These are phyloP conservation scores for Eubasilissa splendida DNA, from an alignment of 2,888 invertebrate species.

Conservation along the genomic window DNA sequence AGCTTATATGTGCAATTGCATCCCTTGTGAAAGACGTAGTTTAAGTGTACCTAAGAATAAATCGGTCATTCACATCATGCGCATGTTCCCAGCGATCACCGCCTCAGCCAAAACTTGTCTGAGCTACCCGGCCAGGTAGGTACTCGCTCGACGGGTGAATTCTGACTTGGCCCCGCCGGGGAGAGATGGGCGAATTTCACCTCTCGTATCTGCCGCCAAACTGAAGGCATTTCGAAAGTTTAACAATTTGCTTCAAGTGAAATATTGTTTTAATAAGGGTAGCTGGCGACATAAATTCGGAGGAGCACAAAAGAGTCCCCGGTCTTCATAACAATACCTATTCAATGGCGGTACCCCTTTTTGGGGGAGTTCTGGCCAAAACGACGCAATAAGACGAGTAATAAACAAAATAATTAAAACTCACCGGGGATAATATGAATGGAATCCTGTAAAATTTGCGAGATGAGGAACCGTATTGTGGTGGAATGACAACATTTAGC, in stretches of 20 bases:
- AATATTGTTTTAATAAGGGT: conserved; percentile 58
- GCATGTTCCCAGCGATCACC: too few species aligned
- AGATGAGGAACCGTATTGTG: too few species aligned
- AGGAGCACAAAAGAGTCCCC: conserved; percentile 55
- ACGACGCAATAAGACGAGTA: conserved; percentile 33
- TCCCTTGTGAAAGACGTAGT: too few species aligned
- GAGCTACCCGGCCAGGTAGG: not conserved
- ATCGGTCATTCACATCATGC: too few species aligned
- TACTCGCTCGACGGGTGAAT: not conserved
- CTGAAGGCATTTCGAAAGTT: conserved; percentile 53
- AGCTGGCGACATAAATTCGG: conserved; percentile 56
- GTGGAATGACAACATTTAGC: too few species aligned
- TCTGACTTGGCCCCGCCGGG: not conserved
- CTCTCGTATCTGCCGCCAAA: conserved; percentile 24
- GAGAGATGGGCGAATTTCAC: conserved; percentile 14
- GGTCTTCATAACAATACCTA: conserved; percentile 54
- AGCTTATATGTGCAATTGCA: too few species aligned
- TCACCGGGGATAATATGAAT: not conserved
- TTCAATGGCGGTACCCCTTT: conserved; percentile 50
- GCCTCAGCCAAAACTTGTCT: too few species aligned
- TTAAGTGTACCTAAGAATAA: too few species aligned
- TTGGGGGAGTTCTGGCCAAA: conserved; percentile 19
- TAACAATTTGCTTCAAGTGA: conserved; percentile 58
- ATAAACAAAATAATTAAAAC: conserved; percentile 22
- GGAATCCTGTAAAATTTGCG: conserved; percentile 15